Evolutionary conservation across 1,140 invertebrate species (phyloP), one percentile per base, ranked within the genome.

Genomic region (Argopecten irradians): DNA sequence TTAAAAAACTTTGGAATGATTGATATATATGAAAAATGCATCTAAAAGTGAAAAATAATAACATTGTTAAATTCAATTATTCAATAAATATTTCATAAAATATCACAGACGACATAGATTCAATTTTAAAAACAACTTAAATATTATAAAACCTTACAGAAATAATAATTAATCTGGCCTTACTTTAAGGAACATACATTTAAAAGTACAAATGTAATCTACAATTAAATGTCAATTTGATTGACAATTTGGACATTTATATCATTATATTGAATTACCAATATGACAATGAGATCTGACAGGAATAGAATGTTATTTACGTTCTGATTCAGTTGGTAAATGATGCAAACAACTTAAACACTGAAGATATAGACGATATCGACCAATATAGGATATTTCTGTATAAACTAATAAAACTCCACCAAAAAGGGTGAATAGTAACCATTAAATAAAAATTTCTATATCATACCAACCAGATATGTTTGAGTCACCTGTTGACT

Each of bases 11-110:
- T n/a, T n/a, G n/a, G n/a, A n/a, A n/a, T n/a, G n/a, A n/a, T n/a
- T 71, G 55, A 71, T 71, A 71, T 71, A n/a, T 71, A 71, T 71
- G 55, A 71, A 71, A 71, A 71, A 71, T 71, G 55, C 16, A 71
- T 71, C 55, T 71, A 71, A 71, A 71, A 71, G 22, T 0, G 13
- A 46, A 46, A 46, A 19, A 46, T 11, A 46, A 19, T n/a, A n/a
- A n/a, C n/a, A 46, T 16, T 16, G 43, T 11, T 5, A 1, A 46
- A 19, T 46, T 46, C 43, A 39, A 19, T 46, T 46, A 46, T 46
- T 19, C 13, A 71, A 71, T 28, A 71, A 8, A 71, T 28, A 28
- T 71, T 5, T 71, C 14, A 11, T 46, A 28, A 71, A 71, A 71
- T 71, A 71, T 71, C 55, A 71, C 55, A 71, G 55, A 46, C 43